Percentiles rank a stretch among this genome's conserved stretches.
phyloP scores from a whole-genome alignment of 2,113 vertebrate species.

The Balaenoptera acutorostrata region DNA sequence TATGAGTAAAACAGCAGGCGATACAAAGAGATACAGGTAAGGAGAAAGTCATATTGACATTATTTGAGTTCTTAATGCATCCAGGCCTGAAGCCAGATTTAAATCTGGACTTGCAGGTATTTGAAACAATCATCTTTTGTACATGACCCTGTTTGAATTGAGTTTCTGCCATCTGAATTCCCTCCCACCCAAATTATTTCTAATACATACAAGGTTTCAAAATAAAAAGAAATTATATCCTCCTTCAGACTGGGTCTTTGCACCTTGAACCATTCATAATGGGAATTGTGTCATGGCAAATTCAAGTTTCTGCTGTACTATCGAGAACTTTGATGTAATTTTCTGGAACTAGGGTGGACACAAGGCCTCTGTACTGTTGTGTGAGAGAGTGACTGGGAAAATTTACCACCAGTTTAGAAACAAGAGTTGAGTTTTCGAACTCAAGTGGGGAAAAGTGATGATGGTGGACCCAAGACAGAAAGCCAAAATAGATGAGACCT shows the following conservation, averaged over 20 bases:
- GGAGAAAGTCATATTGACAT: neutral
- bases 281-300: neutral
- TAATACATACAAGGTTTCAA: neutral
- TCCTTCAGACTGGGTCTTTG: neutral
- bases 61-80: neutral
- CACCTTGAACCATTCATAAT: neutral
- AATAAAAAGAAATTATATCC: neutral
- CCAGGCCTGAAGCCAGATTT: neutral
- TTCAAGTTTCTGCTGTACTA: neutral
- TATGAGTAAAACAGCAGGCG: neutral
- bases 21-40: neutral
- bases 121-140: neutral
- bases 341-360: neutral
- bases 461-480: neutral
- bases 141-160: neutral
- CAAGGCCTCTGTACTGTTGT: neutral
- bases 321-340: neutral
- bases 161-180: neutral
- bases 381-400: neutral
- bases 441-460: neutral
- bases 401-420: neutral
- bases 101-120: neutral
- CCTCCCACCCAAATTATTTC: neutral
- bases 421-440: neutral
- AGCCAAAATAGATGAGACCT: neutral